Percentiles rank a stretch among this genome's conserved stretches.
These are phyloP conservation scores for Xiphophorus couchianus DNA, from an alignment of 2,113 vertebrate species.

Conservation along the genomic window DNA sequence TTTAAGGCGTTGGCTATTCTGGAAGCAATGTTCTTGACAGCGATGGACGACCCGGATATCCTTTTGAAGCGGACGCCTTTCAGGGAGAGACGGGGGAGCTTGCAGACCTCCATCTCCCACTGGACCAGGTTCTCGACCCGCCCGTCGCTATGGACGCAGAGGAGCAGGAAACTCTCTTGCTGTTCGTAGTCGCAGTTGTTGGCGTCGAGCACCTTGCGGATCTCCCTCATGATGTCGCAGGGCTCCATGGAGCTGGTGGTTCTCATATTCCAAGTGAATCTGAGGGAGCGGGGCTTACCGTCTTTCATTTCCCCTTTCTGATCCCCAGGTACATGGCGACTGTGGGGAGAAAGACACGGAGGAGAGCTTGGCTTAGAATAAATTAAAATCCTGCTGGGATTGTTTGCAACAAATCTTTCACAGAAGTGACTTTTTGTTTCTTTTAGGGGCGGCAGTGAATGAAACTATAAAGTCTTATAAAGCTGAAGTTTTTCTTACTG, in stretches of 20 bases:
- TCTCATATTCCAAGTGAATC: no score
- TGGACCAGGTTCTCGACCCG: conserved; percentile 93
- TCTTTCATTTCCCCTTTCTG: no score
- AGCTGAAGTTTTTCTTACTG: no score
- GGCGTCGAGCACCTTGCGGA: conserved; percentile 82
- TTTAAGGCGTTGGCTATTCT: conserved; percentile 99
- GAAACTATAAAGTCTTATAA: no score
- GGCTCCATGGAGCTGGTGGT: no score
- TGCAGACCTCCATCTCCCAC: conserved; percentile 99
- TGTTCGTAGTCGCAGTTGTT: conserved; percentile 99
- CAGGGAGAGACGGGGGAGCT: conserved; percentile 97
- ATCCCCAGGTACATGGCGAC: conserved; percentile 65
- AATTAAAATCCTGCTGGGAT: background rate
- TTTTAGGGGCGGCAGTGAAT: no score
- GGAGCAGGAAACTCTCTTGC: conserved; percentile 94
- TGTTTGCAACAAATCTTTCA: no score
- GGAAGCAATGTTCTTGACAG: conserved; percentile 99
- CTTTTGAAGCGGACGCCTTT: conserved; percentile 98
- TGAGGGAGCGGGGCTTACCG: no score
- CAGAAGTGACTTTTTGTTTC: no score
- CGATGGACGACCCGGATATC: conserved; percentile 98
- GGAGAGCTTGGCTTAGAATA: background rate
- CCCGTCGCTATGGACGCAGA: conserved; percentile 94
- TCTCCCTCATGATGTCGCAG: no score
- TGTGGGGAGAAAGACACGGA: conserved; percentile 68